Conservation (phyloP, 2,888 invertebrate genomes). For the Seladonia tumulorum region DNA sequence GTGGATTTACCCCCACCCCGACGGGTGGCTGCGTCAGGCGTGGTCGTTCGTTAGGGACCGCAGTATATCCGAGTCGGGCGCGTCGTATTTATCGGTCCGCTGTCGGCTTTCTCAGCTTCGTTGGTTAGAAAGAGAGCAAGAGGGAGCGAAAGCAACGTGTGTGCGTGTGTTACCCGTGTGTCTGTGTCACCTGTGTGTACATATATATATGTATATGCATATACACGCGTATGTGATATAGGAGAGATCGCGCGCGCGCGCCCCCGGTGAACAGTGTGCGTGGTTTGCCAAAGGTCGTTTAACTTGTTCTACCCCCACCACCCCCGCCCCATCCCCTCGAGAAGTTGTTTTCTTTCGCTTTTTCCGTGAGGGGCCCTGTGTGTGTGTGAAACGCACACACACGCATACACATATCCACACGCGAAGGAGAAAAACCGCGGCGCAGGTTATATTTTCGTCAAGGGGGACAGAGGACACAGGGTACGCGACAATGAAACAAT, state of each 20-base stretch:
- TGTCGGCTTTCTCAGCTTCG: slow-evolving; percentile 16
- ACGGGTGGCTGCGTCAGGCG: slow-evolving; percentile 81
- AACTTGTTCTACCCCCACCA: slow-evolving; percentile 40
- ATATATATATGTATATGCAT: background rate
- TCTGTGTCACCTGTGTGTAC: background rate
- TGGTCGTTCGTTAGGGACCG: slow-evolving; percentile 72
- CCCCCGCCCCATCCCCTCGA: background rate
- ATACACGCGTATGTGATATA: slow-evolving; percentile 4
- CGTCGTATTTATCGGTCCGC: slow-evolving; percentile 39
- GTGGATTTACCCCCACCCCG: slow-evolving; percentile 40
- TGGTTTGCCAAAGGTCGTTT: slow-evolving; percentile 53
- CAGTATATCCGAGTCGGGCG: slow-evolving; percentile 63
- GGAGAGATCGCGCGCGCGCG: background rate
- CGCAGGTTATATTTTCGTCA: background rate
- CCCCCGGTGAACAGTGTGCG: slow-evolving; percentile 36
- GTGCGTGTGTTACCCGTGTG: background rate
- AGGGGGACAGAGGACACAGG: background rate
- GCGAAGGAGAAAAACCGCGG: slow-evolving; percentile 25
- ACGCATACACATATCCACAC: background rate
- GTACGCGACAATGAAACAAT: slow-evolving; percentile 61
- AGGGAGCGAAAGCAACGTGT: background rate
- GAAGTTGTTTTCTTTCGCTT: slow-evolving; percentile 17
- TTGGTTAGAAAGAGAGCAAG: background rate
- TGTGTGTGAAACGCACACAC: slow-evolving; percentile 6
- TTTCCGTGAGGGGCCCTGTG: background rate